Conservation (phyloP, 2,888 invertebrate genomes). For the Actias luna region DNA sequence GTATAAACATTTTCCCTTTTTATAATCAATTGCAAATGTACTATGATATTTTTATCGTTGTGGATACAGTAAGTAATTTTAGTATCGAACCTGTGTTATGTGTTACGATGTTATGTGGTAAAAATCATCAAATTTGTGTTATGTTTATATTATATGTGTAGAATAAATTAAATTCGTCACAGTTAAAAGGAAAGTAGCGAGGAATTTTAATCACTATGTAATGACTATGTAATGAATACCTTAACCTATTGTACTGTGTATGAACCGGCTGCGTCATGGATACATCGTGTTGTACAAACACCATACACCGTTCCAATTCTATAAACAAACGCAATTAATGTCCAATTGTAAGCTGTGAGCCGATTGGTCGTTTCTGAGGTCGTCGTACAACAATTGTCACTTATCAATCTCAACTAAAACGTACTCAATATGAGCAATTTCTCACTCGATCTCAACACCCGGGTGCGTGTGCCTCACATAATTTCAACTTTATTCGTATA, state of each 20-base stretch:
- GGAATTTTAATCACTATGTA: neutral
- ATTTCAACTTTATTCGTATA: slow-evolving; percentile 13
- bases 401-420: slow-evolving; percentile 74
- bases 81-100: too few species aligned
- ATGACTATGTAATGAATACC: neutral
- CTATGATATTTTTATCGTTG: too few species aligned
- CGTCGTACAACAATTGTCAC: slow-evolving; percentile 49
- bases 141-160: neutral
- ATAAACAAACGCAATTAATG: slow-evolving; percentile 71
- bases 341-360: slow-evolving; percentile 60
- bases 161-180: neutral
- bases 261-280: slow-evolving; percentile 13
- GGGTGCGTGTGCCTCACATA: slow-evolving; percentile 26
- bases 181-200: neutral
- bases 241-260: slow-evolving; percentile 8
- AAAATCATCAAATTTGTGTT: too few species aligned
- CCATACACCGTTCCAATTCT: slow-evolving; percentile 51
- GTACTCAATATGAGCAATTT: slow-evolving; percentile 19
- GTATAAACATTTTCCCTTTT: too few species aligned
- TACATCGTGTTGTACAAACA: slow-evolving; percentile 18
- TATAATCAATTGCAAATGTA: too few species aligned
- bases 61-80: too few species aligned
- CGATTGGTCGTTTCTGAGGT: slow-evolving; percentile 44
- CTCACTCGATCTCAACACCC: slow-evolving; percentile 18
- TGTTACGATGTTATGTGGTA: too few species aligned